phyloP scores from a whole-genome alignment of 2,888 invertebrate species.

The Homarus gammarus region DNA sequence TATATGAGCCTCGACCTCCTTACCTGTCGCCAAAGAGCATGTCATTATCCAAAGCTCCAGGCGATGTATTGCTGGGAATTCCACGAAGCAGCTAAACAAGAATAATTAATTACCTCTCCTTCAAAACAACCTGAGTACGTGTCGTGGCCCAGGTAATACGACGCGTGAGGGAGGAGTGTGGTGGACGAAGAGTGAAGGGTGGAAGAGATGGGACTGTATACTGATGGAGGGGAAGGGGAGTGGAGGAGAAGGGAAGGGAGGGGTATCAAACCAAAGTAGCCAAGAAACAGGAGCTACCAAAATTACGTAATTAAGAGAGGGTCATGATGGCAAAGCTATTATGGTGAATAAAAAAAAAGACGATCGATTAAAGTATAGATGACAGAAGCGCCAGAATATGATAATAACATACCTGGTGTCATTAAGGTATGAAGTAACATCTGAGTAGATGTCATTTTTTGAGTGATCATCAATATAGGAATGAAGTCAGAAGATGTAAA shows the following conservation, averaged over 20 bases:
- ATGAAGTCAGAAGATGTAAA: neutral
- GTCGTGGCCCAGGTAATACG: neutral
- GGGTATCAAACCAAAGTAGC: neutral
- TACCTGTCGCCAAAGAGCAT: slow-evolving; percentile 1
- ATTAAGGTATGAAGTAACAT: neutral
- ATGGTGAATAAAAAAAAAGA: neutral
- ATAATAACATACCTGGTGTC: neutral
- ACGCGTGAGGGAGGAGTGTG: neutral
- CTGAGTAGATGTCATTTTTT: neutral
- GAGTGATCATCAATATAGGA: neutral
- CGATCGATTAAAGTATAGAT: neutral
- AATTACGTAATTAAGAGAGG: neutral
- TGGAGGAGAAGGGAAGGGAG: neutral
- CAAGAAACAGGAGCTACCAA: neutral
- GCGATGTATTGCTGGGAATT: slow-evolving; percentile 25
- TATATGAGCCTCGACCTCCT: neutral
- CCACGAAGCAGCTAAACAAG: slow-evolving; percentile 23
- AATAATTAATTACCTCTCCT: slow-evolving; percentile 35
- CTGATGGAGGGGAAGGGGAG: neutral
- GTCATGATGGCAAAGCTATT: neutral
- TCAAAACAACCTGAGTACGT: slow-evolving; percentile 10
- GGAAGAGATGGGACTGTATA: neutral
- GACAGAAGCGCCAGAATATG: neutral
- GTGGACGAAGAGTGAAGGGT: neutral
- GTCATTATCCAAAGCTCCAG: slow-evolving; percentile 1